Percentiles rank a stretch among this genome's conserved stretches.
phyloP scores from a whole-genome alignment of 2,888 invertebrate genomes.

The Tethea ocularis region DNA sequence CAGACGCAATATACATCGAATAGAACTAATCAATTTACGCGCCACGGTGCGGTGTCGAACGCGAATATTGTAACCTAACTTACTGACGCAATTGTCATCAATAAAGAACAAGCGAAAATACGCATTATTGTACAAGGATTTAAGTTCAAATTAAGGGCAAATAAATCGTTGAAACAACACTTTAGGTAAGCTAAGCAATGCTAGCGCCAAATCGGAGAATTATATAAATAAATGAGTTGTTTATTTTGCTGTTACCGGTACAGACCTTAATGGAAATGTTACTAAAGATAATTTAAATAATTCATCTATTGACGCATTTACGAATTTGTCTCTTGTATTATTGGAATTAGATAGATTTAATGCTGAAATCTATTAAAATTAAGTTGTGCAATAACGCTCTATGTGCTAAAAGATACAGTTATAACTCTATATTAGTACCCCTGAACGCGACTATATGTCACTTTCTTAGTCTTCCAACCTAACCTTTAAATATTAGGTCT shows the following conservation, averaged over 20 bases:
- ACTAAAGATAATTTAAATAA: not conserved
- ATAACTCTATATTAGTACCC: too few species aligned
- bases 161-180: not conserved
- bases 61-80: not conserved
- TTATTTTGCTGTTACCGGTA: not conserved
- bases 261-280: slow-evolving; percentile 6
- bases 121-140: not conserved
- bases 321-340: slow-evolving; percentile 4
- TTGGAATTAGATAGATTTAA: not conserved
- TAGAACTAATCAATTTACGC: slow-evolving; percentile 12
- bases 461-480: too few species aligned
- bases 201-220: not conserved
- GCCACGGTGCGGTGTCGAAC: not conserved
- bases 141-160: not conserved
- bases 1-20: slow-evolving; percentile 8
- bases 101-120: not conserved
- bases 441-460: too few species aligned
- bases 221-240: not conserved
- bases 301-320: not conserved
- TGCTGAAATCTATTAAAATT: too few species aligned
- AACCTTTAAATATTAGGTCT: too few species aligned
- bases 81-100: slow-evolving; percentile 6
- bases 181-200: slow-evolving; percentile 4
- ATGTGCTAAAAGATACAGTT: too few species aligned
- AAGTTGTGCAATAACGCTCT: too few species aligned